A percentile compares a stretch with the other conserved stretches of the same genome.
phyloP scores from a whole-genome alignment of 2,113 vertebrate species.

The Calypte anna region DNA sequence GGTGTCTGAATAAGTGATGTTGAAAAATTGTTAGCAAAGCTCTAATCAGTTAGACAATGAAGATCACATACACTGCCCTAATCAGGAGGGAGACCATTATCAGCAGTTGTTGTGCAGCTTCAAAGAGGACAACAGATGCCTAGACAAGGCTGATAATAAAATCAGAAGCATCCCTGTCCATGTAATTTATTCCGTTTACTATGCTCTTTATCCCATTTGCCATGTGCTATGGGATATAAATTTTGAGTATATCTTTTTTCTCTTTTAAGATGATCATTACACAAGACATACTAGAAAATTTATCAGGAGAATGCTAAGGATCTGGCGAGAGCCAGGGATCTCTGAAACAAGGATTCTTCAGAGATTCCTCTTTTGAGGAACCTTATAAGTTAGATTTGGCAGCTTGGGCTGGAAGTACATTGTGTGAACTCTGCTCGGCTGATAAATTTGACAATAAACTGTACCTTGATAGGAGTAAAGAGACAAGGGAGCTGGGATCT shows the following conservation, averaged over 20 bases:
- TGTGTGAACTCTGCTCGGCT: background rate
- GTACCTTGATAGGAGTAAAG: background rate
- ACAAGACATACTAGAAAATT: background rate
- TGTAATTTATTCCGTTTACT: conserved; percentile 32
- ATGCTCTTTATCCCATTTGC: conserved; percentile 33
- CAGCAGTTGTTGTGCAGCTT: background rate
- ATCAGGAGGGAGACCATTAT: background rate
- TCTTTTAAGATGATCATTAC: background rate
- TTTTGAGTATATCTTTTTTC: background rate
- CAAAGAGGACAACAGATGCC: conserved; percentile 19
- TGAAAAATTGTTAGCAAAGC: background rate
- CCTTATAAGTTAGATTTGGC: background rate
- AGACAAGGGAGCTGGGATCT: background rate
- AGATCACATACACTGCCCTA: background rate
- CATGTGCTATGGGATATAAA: conserved; percentile 39
- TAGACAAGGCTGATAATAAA: conserved; percentile 19
- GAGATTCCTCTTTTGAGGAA: background rate
- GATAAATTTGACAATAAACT: background rate
- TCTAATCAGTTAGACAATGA: background rate
- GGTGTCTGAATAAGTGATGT: background rate
- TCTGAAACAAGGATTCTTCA: background rate
- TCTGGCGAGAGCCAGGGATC: background rate
- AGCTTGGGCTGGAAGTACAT: background rate
- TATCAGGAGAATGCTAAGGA: background rate
- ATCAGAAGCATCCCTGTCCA: background rate